A percentile compares a stretch with the other conserved stretches of the same genome.
phyloP scores from a whole-genome alignment of 2,888 invertebrate species.

The Drepanosiphum platanoidis region DNA sequence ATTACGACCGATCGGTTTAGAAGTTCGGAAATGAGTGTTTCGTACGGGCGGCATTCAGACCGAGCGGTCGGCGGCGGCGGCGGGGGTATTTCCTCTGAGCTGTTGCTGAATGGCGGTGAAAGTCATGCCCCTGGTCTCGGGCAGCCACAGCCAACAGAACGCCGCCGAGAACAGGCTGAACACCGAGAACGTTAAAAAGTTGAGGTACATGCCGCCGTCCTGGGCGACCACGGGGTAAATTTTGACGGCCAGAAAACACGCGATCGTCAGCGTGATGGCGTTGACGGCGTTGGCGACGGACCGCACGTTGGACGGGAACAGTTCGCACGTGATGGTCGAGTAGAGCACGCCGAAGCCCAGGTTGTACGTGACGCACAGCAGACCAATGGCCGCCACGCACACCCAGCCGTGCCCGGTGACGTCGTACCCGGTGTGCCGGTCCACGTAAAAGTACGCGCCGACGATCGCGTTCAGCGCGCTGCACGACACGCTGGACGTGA shows the following conservation, averaged over 20 bases:
- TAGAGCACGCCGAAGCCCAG: conserved; percentile 73
- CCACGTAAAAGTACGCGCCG: conserved; percentile 70
- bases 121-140: conserved; percentile 77
- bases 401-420: conserved; percentile 67
- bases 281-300: conserved; percentile 72
- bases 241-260: conserved; percentile 73
- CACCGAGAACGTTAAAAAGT: conserved; percentile 74
- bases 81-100: not conserved
- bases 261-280: conserved; percentile 71
- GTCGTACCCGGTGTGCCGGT: conserved; percentile 65
- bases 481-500: conserved; percentile 71
- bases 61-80: not conserved
- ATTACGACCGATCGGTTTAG: too few species aligned
- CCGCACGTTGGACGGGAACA: conserved; percentile 75
- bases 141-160: conserved; percentile 72
- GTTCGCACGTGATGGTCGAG: conserved; percentile 74
- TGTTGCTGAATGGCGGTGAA: conserved; percentile 76
- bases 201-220: conserved; percentile 72
- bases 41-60: not conserved
- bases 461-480: conserved; percentile 71
- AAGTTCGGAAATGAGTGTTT: too few species aligned
- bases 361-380: conserved; percentile 72
- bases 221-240: conserved; percentile 73
- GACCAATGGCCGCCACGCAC: conserved; percentile 68
- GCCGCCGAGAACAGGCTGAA: conserved; percentile 69